phyloP scores from a whole-genome alignment of 2,888 invertebrate genomes.

The Diarsia brunnea region DNA sequence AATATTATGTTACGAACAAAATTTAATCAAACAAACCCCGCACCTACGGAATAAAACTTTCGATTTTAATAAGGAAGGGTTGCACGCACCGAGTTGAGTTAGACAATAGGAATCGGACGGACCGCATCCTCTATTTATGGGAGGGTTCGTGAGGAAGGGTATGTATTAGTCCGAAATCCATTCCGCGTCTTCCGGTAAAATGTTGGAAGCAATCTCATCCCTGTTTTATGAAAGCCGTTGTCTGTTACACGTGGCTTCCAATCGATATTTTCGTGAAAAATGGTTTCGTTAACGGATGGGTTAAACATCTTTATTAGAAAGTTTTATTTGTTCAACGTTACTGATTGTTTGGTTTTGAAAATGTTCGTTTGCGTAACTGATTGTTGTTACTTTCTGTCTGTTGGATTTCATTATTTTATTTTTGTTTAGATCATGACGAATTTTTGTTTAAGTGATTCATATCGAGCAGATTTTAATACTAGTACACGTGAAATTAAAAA shows the following conservation, averaged over 20 bases:
- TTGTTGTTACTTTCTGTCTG: conserved; percentile 2
- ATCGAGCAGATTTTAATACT: no score
- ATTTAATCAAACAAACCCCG: conserved; percentile 76
- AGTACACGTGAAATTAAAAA: no score
- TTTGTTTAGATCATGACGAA: background rate
- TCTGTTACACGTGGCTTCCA: conserved; percentile 67
- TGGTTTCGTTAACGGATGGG: conserved; percentile 52
- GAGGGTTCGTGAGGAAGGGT: conserved; percentile 83
- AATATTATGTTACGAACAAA: conserved; percentile 67
- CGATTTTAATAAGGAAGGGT: conserved; percentile 82
- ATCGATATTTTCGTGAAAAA: conserved; percentile 70
- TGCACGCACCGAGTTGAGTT: conserved; percentile 83
- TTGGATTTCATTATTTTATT: conserved; percentile 21
- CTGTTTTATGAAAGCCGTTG: conserved; percentile 82
- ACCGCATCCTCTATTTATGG: conserved; percentile 86
- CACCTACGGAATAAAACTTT: conserved; percentile 81
- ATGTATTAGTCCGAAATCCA: conserved; percentile 86
- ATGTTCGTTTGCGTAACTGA: conserved; percentile 6
- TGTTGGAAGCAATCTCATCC: conserved; percentile 86
- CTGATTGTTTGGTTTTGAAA: conserved; percentile 25
- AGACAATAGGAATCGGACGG: conserved; percentile 85
- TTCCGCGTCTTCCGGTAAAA: conserved; percentile 84
- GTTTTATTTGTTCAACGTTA: conserved; percentile 38
- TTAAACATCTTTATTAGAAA: conserved; percentile 53
- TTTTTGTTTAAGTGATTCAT: conserved; percentile 1